Conservation (phyloP, 2,113 vertebrate genomes). For the Neotoma lepida region DNA sequence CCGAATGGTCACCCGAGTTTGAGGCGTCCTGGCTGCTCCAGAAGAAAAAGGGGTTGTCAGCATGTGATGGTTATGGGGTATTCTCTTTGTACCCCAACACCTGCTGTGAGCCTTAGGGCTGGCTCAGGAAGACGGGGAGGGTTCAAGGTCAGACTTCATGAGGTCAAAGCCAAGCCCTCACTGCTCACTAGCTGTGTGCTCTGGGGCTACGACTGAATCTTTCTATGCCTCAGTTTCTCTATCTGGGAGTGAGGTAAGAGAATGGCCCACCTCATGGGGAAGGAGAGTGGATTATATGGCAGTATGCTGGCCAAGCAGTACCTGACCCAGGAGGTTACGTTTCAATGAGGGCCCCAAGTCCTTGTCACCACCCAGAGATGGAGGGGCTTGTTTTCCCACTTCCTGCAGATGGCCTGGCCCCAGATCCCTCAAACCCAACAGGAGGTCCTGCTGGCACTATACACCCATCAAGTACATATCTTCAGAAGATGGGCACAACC, state of each 20-base stretch:
- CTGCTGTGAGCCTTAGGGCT: not conserved
- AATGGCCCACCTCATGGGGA: not conserved
- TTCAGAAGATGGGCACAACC: not conserved
- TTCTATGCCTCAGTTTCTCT: not conserved
- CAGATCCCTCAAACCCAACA: not conserved
- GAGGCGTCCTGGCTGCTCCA: slow-evolving; percentile 77
- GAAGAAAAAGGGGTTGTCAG: slow-evolving; percentile 63
- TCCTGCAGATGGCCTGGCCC: not conserved
- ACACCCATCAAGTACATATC: not conserved
- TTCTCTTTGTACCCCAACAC: too few species aligned
- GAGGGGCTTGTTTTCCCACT: not conserved
- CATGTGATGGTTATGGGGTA: accelerated
- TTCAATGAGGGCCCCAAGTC: not conserved
- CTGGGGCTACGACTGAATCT: not conserved
- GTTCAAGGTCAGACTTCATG: not conserved
- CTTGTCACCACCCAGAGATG: not conserved
- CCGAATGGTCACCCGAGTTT: slow-evolving; percentile 74
- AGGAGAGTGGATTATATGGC: not conserved
- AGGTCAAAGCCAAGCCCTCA: not conserved
- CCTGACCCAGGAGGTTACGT: not conserved
- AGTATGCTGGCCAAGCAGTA: not conserved
- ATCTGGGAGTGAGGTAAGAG: not conserved
- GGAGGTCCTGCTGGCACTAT: not conserved
- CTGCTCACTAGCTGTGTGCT: not conserved
- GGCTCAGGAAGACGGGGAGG: not conserved